phyloP scores from a whole-genome alignment of 2,888 invertebrate species.

The Conistra vaccinii region DNA sequence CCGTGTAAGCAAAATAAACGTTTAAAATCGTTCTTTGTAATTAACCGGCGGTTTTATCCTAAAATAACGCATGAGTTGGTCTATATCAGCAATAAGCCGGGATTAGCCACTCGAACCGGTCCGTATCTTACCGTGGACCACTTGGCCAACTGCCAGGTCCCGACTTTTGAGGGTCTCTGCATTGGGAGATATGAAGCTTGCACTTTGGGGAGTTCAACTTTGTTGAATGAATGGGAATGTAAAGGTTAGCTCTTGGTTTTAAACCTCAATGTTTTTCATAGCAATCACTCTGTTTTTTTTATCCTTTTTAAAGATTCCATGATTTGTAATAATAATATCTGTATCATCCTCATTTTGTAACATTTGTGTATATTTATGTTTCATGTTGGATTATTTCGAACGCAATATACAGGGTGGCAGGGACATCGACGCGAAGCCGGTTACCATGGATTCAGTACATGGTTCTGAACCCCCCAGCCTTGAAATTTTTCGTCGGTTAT shows the following conservation, averaged over 20 bases:
- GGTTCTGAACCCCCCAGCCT: no score
- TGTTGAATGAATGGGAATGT: constrained; percentile 37
- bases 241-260: constrained; percentile 8
- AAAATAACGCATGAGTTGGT: constrained; percentile 64
- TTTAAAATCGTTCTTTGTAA: constrained; percentile 46
- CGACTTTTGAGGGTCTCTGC: constrained; percentile 62
- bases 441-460: no score
- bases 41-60: constrained; percentile 61
- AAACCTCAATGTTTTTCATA: background rate
- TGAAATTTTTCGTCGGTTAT: no score
- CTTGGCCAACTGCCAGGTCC: constrained; percentile 59
- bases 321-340: no score
- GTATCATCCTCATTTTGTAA: no score
- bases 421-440: no score
- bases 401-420: no score
- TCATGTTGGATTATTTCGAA: no score
- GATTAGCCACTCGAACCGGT: constrained; percentile 62
- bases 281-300: background rate
- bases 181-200: constrained; percentile 59
- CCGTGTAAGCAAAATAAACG: constrained; percentile 1
- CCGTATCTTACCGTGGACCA: constrained; percentile 60
- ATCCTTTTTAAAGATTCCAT: no score
- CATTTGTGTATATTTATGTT: no score
- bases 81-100: constrained; percentile 62
- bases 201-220: constrained; percentile 38